Conservation (phyloP, 1,140 invertebrate genomes). For the Triops cancriformis region DNA sequence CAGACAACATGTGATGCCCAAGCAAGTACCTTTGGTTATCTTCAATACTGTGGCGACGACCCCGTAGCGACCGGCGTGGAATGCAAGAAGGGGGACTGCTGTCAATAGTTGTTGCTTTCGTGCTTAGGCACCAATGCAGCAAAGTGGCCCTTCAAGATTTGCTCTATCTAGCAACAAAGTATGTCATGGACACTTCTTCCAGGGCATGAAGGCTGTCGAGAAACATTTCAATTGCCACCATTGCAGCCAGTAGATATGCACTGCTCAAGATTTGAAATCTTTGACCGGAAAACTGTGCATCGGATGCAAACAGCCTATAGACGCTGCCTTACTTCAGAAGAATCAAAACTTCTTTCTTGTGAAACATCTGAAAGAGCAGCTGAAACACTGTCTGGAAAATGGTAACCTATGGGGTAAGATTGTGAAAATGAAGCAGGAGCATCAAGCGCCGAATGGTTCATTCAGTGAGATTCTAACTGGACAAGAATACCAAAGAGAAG, state of each 20-base stretch:
- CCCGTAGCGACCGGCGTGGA: background rate
- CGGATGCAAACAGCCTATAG: background rate
- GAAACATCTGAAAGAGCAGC: background rate
- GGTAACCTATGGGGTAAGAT: background rate
- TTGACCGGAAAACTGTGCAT: no score
- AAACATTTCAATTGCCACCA: conserved; percentile 15
- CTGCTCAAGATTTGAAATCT: background rate
- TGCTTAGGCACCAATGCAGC: conserved; percentile 8
- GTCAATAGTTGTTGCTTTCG: conserved; percentile 7
- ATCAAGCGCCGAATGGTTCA: background rate
- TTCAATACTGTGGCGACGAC: background rate
- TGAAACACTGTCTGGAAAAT: background rate
- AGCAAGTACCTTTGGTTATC: background rate
- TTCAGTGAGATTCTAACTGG: background rate
- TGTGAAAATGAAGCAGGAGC: background rate
- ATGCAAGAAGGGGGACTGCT: conserved; percentile 1
- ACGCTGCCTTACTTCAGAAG: background rate
- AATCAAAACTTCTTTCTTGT: background rate
- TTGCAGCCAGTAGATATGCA: background rate
- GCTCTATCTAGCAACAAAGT: no score
- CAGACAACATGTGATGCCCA: background rate
- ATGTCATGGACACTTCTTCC: no score
- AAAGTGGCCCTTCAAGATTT: conserved; percentile 14
- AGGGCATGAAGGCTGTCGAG: background rate
- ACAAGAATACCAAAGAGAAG: background rate